A percentile compares a stretch with the other conserved stretches of the same genome.
Evolutionary conservation across 2,888 invertebrate genomes (phyloP).

Genomic region (Microchrysa polita): DNA sequence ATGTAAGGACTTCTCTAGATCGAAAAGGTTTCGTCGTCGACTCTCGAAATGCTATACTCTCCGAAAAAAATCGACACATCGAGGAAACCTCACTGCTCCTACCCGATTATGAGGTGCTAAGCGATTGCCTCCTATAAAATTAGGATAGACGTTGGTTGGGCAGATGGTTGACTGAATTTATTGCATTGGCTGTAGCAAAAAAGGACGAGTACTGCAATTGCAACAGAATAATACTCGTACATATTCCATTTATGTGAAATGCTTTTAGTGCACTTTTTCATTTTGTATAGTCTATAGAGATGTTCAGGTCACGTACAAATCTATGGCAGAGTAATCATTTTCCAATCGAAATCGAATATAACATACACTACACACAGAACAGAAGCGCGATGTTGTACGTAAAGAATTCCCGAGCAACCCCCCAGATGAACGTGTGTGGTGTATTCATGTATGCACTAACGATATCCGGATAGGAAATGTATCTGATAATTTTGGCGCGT

Average conservation of each 20-base stretch:
- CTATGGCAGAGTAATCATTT: conserved; percentile 45
- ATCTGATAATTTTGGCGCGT: conserved; percentile 38
- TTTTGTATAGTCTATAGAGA: conserved; percentile 43
- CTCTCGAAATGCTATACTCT: no score
- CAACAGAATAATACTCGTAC: conserved; percentile 7
- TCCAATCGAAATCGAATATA: conserved; percentile 25
- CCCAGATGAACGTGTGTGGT: no score
- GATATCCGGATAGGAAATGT: conserved; percentile 1
- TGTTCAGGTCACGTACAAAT: conserved; percentile 47
- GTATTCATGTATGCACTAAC: background rate
- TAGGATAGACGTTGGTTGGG: no score
- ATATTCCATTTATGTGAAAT: conserved; percentile 1
- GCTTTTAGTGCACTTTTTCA: conserved; percentile 42
- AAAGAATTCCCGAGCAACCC: background rate
- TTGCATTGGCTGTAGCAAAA: conserved; percentile 36
- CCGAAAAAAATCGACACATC: background rate
- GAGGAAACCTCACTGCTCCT: background rate
- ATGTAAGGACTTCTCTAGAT: no score
- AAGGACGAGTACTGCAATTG: conserved; percentile 14
- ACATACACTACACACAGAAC: background rate
- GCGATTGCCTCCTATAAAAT: background rate
- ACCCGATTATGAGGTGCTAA: conserved; percentile 10
- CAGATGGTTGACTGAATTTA: conserved; percentile 13
- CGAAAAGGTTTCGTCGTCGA: no score
- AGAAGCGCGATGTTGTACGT: background rate